Conservation (phyloP, 2,888 invertebrate species). For the Bombylius major region DNA sequence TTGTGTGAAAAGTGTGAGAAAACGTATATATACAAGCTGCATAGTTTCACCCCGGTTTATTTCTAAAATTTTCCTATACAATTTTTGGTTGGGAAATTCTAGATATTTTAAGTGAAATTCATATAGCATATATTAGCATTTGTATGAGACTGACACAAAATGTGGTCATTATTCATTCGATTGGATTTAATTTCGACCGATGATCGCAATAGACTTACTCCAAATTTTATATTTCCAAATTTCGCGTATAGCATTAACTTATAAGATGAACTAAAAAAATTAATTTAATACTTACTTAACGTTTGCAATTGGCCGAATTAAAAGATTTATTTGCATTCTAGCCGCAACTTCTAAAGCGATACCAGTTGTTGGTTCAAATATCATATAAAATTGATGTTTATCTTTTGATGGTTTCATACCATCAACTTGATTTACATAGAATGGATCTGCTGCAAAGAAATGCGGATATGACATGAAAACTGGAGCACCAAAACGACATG, state of each 20-base stretch:
- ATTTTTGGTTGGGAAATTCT: too few relatives aligned
- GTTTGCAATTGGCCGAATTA: constrained; percentile 48
- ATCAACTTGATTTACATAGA: constrained; percentile 46
- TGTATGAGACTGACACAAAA: too few relatives aligned
- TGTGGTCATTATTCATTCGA: too few relatives aligned
- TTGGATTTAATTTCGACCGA: too few relatives aligned
- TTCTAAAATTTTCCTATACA: too few relatives aligned
- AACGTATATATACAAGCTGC: too few relatives aligned
- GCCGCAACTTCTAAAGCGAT: constrained; percentile 64
- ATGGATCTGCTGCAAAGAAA: constrained; percentile 63
- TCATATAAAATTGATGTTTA: constrained; percentile 62
- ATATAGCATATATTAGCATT: too few relatives aligned
- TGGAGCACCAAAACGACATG: constrained; percentile 69
- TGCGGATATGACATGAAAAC: constrained; percentile 76
- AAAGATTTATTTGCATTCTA: constrained; percentile 66
- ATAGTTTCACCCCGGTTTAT: too few relatives aligned
- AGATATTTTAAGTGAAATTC: too few relatives aligned
- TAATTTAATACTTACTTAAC: constrained; percentile 45
- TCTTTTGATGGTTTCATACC: constrained; percentile 57
- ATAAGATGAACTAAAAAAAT: constrained; percentile 4
- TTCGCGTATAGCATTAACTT: neutral
- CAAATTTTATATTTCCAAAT: too few relatives aligned
- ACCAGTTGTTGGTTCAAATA: constrained; percentile 62
- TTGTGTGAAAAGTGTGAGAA: too few relatives aligned
- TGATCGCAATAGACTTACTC: too few relatives aligned